Evolutionary conservation across 2,113 vertebrate species (phyloP), one percentile per base, ranked within the genome.

Genomic region (Saccopteryx bilineata): DNA sequence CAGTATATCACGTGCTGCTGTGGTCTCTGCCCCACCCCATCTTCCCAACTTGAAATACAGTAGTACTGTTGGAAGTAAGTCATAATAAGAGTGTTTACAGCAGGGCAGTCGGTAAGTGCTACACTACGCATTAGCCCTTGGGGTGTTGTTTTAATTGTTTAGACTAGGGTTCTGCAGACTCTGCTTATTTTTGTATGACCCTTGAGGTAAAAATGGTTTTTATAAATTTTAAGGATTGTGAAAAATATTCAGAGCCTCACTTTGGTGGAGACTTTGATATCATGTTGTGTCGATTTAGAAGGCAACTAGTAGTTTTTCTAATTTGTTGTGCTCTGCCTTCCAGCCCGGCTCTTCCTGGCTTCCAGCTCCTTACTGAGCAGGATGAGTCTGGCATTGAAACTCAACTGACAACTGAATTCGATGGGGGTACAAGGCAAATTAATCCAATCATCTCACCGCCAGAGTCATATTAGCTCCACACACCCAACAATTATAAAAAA

Each of bases 401-500:
- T n/a, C 18, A 24, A 4, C 72, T 33, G 48, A 65, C 39, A 65
- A 46, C 8, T 48, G 68, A 69, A 83, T 28, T 4, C 65, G 83
- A 50, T 12, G 58, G 52, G 52, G 80, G 33, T 75, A 68, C 11
- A 28, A 26, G 26, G 78, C 19, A 78, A 78, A 91, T 50, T 28
- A 94, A 81, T 69, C 75, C 65, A 69, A 54, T 50, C n/a, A 24
- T 92, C 54, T 95, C 31, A 28, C 82, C 19, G 17, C 24, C 66
- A 92, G 26, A 81, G 66, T 39, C 13, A 18, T 9, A 76, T 58
- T 21, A 83, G 21, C 26, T 9, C 63, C 60, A 65, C 52, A 88
- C 75, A 87, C 87, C 69, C 68, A 79, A 61, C 63, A 80, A 84
- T 7, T 65, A 63, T 54, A 81, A 84, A 95, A 76, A 39, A 39